Base-by-base conservation (phyloP, 2,797 vertebrate genomes). In the Borostomias antarcticus region DNA sequence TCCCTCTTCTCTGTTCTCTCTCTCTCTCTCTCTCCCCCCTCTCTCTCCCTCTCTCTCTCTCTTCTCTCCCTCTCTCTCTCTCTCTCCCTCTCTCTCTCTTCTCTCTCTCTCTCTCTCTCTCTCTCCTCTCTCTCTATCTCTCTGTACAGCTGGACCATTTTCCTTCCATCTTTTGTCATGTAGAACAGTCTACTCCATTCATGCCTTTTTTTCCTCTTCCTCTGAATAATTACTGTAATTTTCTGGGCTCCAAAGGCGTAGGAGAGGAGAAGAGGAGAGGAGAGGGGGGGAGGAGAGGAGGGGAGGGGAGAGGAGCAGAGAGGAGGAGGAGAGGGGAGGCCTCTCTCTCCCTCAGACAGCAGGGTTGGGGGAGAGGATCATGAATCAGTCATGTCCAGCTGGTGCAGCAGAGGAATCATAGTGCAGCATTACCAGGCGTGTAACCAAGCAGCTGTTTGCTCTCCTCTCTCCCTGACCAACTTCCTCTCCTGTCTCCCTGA, bases 321-420 rank as follows among this genome's bases (percentile, higher is more conserved):
- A n/a, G n/a, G n/a, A n/a, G n/a, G n/a, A n/a, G n/a, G n/a, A n/a
- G n/a, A 47, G 19, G 13, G 4, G 11, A 19, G 40, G 17, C 15
- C 40, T 45, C 23, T 25, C 45, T 60, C 28, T 7, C 43, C 26
- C 25, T 15, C 13, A 48, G 11, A 21, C 28, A 7, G 15, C 2
- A 33, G 17, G 26, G 40, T 47, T 29, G 15, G 35, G 35, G 26
- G 4, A 59, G 9, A 29, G 43, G 21, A 62, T 48, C n/a, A 32
- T 62, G 30, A 62, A 62, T 23, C 48, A 50, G 59, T 62, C 28
- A 48, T 21, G 10, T 17, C 59, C 40, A 15, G 58, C 58, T 30
- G 9, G 56, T 58, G 56, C 11, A 28, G 33, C 6, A 58, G 8
- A 9, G 21, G 59, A 29, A 37, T 61, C 7, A n/a, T n/a, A n/a